Evolutionary conservation across 2,797 vertebrate species (phyloP).

Genomic region (Cryptoblepharus egeriae): DNA sequence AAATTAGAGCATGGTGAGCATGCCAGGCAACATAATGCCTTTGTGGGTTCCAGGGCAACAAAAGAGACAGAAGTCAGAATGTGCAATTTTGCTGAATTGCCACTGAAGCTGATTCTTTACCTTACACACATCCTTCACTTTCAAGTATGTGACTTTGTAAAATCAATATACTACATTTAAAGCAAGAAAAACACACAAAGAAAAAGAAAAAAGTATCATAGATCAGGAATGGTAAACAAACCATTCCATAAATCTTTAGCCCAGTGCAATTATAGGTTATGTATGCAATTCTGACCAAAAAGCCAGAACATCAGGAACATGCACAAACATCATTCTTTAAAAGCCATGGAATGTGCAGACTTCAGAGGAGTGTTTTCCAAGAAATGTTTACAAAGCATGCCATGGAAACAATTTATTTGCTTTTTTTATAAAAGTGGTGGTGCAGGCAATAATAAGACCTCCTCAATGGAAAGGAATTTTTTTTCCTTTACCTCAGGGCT

Average conservation of each 20-base stretch:
- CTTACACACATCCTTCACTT: constrained; percentile 8
- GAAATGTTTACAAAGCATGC: constrained; percentile 64
- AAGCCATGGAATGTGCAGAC: constrained; percentile 55
- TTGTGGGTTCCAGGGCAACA: too few relatives aligned
- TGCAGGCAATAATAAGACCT: too few relatives aligned
- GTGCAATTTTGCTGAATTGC: too few relatives aligned
- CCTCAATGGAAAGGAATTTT: too few relatives aligned
- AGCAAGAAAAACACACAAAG: constrained; percentile 24
- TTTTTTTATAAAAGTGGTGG: constrained; percentile 61
- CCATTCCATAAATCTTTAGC: constrained; percentile 12
- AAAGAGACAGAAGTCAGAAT: too few relatives aligned
- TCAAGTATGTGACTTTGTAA: constrained; percentile 4
- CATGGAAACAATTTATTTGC: constrained; percentile 63
- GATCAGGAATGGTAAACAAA: constrained; percentile 30
- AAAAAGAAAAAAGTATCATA: constrained; percentile 20
- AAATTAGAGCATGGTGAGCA: too few relatives aligned
- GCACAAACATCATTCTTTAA: constrained; percentile 54
- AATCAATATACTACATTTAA: constrained; percentile 32
- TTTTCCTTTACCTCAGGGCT: too few relatives aligned
- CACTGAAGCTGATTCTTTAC: constrained; percentile 26
- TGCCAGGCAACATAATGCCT: too few relatives aligned
- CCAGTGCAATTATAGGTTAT: constrained; percentile 6
- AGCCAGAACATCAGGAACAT: constrained; percentile 57
- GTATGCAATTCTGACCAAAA: constrained; percentile 19
- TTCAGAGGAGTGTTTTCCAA: constrained; percentile 57